A percentile compares a stretch with the other conserved stretches of the same genome.
These are phyloP conservation scores for Antennarius striatus DNA, from an alignment of 2,113 vertebrate species.

Conservation along the genomic window DNA sequence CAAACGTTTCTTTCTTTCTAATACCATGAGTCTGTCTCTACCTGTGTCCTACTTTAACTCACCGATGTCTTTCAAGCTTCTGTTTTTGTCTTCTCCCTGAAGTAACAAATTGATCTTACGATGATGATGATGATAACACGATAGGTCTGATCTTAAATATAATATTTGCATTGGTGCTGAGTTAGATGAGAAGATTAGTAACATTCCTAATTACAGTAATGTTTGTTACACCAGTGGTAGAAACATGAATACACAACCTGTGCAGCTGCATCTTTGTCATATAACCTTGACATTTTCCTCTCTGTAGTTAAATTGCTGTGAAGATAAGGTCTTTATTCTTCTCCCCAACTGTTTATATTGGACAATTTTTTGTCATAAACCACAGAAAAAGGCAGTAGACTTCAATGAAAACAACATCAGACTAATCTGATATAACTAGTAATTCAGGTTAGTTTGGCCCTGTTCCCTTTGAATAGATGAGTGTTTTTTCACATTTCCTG, in stretches of 20 bases:
- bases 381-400: neutral
- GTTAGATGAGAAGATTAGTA: neutral
- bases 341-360: neutral
- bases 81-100: neutral
- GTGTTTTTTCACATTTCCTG: neutral
- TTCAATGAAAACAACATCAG: neutral
- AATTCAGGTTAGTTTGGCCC: no score
- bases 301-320: no score
- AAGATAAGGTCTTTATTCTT: neutral
- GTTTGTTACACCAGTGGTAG: no score
- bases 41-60: conserved; percentile 32
- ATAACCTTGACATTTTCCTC: no score
- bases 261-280: no score
- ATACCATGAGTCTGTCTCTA: conserved; percentile 30
- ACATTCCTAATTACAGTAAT: no score
- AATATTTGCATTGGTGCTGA: no score
- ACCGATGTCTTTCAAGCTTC: conserved; percentile 19
- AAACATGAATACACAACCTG: neutral
- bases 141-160: no score
- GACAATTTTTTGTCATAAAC: neutral
- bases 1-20: conserved; percentile 41
- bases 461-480: neutral
- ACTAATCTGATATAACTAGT: neutral
- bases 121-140: neutral
- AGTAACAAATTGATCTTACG: conserved; percentile 4